Conservation (phyloP, 1,140 invertebrate genomes). For the Euglossa dilemma region DNA sequence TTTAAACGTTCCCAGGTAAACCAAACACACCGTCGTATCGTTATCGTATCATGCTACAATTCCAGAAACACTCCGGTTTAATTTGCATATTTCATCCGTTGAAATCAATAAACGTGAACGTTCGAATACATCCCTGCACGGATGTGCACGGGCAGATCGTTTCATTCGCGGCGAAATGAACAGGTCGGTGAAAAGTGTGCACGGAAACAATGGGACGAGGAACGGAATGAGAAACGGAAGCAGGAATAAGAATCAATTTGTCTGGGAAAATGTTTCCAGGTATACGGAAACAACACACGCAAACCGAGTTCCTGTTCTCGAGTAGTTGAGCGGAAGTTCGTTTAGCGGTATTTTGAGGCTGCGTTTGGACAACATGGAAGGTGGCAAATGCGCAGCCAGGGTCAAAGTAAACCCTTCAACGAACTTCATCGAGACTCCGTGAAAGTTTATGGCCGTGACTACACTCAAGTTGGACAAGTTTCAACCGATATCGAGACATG, state of each 20-base stretch:
- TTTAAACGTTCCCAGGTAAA: too few relatives aligned
- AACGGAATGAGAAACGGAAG: not conserved
- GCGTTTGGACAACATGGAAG: constrained; percentile 49
- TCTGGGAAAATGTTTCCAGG: not conserved
- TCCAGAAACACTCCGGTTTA: too few relatives aligned
- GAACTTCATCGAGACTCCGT: constrained; percentile 45
- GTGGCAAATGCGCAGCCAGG: constrained; percentile 56
- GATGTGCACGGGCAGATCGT: too few relatives aligned
- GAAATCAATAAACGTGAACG: too few relatives aligned
- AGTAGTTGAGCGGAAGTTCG: constrained; percentile 51
- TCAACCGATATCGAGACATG: constrained; percentile 53
- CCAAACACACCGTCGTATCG: too few relatives aligned
- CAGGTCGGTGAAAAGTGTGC: too few relatives aligned
- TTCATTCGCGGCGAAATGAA: not conserved
- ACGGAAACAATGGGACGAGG: too few relatives aligned
- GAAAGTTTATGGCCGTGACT: constrained; percentile 52
- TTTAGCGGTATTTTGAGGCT: constrained; percentile 40
- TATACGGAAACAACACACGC: constrained; percentile 9
- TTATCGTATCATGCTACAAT: too few relatives aligned
- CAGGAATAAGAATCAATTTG: constrained; percentile 3
- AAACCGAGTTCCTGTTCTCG: constrained; percentile 32
- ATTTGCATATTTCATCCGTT: too few relatives aligned
- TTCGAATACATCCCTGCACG: too few relatives aligned
- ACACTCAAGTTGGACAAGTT: constrained; percentile 58
- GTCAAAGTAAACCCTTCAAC: constrained; percentile 54